Evolutionary conservation across 2,888 invertebrate genomes (phyloP).

Genomic region (Amiota minor): DNA sequence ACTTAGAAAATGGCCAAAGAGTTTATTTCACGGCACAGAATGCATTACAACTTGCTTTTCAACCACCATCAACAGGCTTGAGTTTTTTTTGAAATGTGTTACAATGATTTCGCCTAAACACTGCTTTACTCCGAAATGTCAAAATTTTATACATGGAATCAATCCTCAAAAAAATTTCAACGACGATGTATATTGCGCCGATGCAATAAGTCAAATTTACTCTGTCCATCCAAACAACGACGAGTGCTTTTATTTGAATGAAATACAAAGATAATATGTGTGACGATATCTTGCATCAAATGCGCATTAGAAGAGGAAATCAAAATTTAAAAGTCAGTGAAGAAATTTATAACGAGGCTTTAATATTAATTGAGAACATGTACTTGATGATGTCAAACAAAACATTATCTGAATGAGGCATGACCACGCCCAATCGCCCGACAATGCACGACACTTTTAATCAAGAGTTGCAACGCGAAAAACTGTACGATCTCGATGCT

Average conservation of each 20-base stretch:
- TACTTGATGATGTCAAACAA: slow-evolving; percentile 37
- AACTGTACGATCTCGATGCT: slow-evolving; percentile 42
- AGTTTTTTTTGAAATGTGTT: slow-evolving; percentile 31
- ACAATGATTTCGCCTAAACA: slow-evolving; percentile 56
- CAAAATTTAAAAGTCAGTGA: too few species aligned
- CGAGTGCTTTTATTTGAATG: slow-evolving; percentile 62
- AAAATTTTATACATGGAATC: slow-evolving; percentile 63
- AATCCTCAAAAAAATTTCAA: slow-evolving; percentile 58
- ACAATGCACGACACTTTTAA: slow-evolving; percentile 40
- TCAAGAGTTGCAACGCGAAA: slow-evolving; percentile 48
- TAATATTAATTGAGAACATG: slow-evolving; percentile 42
- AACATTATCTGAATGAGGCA: slow-evolving; percentile 44
- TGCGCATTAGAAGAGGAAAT: too few species aligned
- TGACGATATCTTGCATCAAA: slow-evolving; percentile 27
- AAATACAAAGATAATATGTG: slow-evolving; percentile 34
- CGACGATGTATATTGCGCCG: slow-evolving; percentile 44
- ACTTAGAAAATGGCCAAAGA: slow-evolving; percentile 48
- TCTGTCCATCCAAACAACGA: slow-evolving; percentile 64
- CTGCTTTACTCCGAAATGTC: slow-evolving; percentile 65
- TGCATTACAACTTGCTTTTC: slow-evolving; percentile 34
- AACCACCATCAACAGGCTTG: slow-evolving; percentile 42
- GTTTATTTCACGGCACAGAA: slow-evolving; percentile 63
- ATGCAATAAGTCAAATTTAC: slow-evolving; percentile 62
- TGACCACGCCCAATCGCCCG: slow-evolving; percentile 41
- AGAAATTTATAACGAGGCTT: slow-evolving; percentile 41